Conservation (phyloP, 2,888 invertebrate genomes). For the Drosophila quinaria region DNA sequence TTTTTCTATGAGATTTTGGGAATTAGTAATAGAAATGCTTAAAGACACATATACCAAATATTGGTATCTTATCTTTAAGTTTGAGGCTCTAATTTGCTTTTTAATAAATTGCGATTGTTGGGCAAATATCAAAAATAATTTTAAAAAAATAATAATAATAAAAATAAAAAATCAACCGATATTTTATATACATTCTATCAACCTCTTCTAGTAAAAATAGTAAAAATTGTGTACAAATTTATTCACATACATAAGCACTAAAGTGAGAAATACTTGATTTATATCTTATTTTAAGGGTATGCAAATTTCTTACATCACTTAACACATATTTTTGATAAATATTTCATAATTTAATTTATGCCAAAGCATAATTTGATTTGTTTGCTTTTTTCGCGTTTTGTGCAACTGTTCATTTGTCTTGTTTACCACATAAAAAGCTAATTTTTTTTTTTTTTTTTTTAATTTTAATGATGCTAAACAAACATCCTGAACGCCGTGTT, state of each 20-base stretch:
- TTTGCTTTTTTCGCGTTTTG: constrained; percentile 15
- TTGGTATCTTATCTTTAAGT: too few relatives aligned
- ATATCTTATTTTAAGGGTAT: neutral
- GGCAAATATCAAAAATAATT: too few relatives aligned
- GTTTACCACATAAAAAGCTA: constrained; percentile 34
- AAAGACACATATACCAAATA: neutral
- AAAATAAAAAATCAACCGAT: too few relatives aligned
- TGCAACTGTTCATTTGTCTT: constrained; percentile 27
- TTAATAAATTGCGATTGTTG: neutral
- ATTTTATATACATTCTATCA: too few relatives aligned
- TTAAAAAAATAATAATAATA: too few relatives aligned
- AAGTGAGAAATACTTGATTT: too few relatives aligned
- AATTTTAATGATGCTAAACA: constrained; percentile 9
- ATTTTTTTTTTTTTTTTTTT: constrained; percentile 2
- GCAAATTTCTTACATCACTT: neutral
- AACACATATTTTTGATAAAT: too few relatives aligned
- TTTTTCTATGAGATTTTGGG: neutral
- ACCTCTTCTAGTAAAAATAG: too few relatives aligned
- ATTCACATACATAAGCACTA: too few relatives aligned
- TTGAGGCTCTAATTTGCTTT: neutral
- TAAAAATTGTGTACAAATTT: too few relatives aligned
- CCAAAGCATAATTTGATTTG: constrained; percentile 25
- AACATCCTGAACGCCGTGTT: constrained; percentile 1
- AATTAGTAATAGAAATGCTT: neutral
- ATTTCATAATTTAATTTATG: too few relatives aligned